Evolutionary conservation across 2,888 invertebrate species (phyloP).

Genomic region (Eucera pruinosa): DNA sequence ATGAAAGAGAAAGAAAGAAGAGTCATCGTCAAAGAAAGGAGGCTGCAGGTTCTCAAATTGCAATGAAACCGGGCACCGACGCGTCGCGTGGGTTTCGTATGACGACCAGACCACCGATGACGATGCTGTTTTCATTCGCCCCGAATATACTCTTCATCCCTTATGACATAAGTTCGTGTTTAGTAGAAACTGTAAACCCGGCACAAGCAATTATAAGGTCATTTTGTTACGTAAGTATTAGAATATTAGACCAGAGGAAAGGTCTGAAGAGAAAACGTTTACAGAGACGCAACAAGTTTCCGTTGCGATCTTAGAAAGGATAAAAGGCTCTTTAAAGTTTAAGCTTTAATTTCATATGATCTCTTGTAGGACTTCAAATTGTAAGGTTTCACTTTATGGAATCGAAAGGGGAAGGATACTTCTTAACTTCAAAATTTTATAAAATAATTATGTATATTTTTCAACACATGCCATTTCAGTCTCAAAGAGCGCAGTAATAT

Average conservation of each 20-base stretch:
- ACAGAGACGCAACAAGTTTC: background rate
- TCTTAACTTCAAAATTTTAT: conserved; percentile 13
- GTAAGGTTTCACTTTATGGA: background rate
- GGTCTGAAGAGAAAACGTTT: background rate
- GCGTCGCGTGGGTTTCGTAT: conserved; percentile 81
- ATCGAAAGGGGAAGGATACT: background rate
- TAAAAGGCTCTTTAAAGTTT: background rate
- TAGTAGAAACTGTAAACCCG: background rate
- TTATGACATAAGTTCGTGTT: conserved; percentile 29
- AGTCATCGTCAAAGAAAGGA: conserved; percentile 68
- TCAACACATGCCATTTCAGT: conserved; percentile 61
- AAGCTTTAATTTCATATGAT: no score
- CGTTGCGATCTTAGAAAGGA: background rate
- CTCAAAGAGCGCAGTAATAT: conserved; percentile 50
- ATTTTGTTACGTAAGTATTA: background rate
- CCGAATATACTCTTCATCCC: conserved; percentile 52
- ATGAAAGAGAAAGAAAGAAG: conserved; percentile 48
- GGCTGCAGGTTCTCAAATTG: conserved; percentile 83
- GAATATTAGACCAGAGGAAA: background rate
- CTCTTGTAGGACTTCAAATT: conserved; percentile 5
- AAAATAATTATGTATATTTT: conserved; percentile 66
- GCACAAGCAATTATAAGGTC: background rate
- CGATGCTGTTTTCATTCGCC: conserved; percentile 68
- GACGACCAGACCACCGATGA: conserved; percentile 83
- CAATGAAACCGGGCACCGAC: conserved; percentile 83